Conservation (phyloP, 2,888 invertebrate species). For the Aphelenchoides bicaudatus region DNA sequence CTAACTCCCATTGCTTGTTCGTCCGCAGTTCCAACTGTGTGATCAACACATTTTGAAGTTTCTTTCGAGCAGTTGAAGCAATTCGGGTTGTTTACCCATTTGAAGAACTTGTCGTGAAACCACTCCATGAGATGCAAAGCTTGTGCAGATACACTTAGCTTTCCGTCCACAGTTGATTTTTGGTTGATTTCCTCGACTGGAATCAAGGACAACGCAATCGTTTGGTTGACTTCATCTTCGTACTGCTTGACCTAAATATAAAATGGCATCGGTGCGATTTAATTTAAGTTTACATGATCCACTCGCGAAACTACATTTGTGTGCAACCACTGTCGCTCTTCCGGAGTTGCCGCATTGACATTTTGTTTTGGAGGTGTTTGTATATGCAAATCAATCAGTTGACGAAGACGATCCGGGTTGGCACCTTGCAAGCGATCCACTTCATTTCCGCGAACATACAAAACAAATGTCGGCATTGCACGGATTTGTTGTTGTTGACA, state of each 20-base stretch:
- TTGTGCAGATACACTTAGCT: conserved; percentile 31
- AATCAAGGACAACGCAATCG: conserved; percentile 50
- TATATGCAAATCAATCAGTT: conserved; percentile 63
- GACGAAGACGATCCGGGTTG: conserved; percentile 74
- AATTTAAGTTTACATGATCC: conserved; percentile 14
- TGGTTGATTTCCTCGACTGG: conserved; percentile 41
- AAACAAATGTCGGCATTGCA: conserved; percentile 97
- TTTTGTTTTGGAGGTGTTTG: neutral
- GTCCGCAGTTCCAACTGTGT: conserved; percentile 59
- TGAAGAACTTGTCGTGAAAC: conserved; percentile 89
- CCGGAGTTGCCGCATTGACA: conserved; percentile 31
- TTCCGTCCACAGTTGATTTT: conserved; percentile 28
- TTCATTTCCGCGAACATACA: conserved; percentile 75
- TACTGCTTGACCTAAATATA: conserved; percentile 35
- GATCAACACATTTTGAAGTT: conserved; percentile 7
- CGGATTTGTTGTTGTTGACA: conserved; percentile 81
- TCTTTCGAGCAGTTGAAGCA: conserved; percentile 72
- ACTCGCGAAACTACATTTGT: conserved; percentile 14
- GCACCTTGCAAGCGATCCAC: conserved; percentile 81
- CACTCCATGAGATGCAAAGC: conserved; percentile 72
- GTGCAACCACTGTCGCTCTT: conserved; percentile 44
- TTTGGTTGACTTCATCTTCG: conserved; percentile 45
- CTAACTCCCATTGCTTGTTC: conserved; percentile 63
- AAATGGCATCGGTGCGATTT: conserved; percentile 12
- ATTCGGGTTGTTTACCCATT: conserved; percentile 75